Evolutionary conservation across 1,140 invertebrate species (phyloP).

Genomic region (Drosophila rhopaloa): DNA sequence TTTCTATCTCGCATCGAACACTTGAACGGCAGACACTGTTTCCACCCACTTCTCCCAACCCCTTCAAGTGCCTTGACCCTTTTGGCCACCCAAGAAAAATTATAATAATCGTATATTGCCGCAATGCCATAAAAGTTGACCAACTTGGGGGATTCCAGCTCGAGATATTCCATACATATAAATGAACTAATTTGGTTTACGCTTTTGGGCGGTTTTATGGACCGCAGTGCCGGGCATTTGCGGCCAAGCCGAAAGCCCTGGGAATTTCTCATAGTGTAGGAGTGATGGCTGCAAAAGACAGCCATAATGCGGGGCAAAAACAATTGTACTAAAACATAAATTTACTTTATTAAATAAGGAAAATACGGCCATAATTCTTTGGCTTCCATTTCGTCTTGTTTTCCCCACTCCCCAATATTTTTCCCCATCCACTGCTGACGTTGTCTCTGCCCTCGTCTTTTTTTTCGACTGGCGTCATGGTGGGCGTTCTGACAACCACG

Average conservation of each 20-base stretch:
- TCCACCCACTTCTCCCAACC: background rate
- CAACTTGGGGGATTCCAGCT: constrained; percentile 40
- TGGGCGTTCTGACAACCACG: constrained; percentile 73
- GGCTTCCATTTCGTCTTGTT: constrained; percentile 65
- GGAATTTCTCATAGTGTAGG: constrained; percentile 75
- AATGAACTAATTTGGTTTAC: constrained; percentile 75
- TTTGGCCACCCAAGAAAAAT: constrained; percentile 25
- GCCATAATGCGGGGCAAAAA: constrained; percentile 30
- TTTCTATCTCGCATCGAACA: constrained; percentile 23
- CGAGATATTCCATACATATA: constrained; percentile 50
- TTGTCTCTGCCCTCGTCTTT: constrained; percentile 42
- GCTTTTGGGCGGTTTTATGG: constrained; percentile 56
- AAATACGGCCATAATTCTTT: constrained; percentile 77
- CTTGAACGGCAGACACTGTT: constrained; percentile 23
- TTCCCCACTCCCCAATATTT: constrained; percentile 31
- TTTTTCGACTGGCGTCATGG: constrained; percentile 65
- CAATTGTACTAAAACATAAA: constrained; percentile 71
- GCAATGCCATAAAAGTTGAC: constrained; percentile 71
- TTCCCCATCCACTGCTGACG: constrained; percentile 32
- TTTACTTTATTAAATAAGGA: constrained; percentile 78
- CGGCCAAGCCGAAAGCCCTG: constrained; percentile 36
- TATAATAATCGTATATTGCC: constrained; percentile 60
- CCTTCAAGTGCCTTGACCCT: constrained; percentile 36
- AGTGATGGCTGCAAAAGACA: constrained; percentile 26
- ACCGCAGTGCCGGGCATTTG: constrained; percentile 38